Conservation (phyloP, 2,113 vertebrate species). For the Seriola dumerili region DNA sequence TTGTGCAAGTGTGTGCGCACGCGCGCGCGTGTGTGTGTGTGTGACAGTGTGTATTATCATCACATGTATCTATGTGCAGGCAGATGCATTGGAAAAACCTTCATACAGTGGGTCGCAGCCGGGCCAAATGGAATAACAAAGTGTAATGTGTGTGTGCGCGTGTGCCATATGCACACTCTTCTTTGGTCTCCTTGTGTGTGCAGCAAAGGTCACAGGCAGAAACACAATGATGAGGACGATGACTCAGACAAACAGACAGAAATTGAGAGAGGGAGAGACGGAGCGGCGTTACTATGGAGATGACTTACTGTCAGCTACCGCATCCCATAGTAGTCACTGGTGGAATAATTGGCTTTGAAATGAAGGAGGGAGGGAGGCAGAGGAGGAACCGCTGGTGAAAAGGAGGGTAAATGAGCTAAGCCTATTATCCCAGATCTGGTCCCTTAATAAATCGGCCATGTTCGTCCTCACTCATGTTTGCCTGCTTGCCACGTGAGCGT, state of each 20-base stretch:
- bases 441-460: conserved; percentile 55
- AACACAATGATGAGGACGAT: conserved; percentile 61
- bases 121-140: conserved; percentile 17
- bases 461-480: conserved; percentile 46
- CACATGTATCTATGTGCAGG: background rate
- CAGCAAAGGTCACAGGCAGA: conserved; percentile 64
- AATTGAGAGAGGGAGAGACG: conserved; percentile 49
- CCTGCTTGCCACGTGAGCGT: conserved; percentile 52
- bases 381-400: conserved; percentile 50
- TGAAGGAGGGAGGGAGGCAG: conserved; percentile 30
- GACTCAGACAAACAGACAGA: conserved; percentile 60
- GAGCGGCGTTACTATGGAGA: conserved; percentile 73
- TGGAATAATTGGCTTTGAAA: conserved; percentile 74
- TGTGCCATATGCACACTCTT: background rate
- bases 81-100: background rate
- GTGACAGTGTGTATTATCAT: background rate
- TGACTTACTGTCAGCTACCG: conserved; percentile 65
- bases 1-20: background rate
- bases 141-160: background rate
- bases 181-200: conserved; percentile 15
- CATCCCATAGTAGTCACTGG: conserved; percentile 58
- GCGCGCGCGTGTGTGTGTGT: background rate
- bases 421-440: conserved; percentile 62
- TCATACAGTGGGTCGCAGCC: background rate
- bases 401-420: conserved; percentile 68